Conservation (phyloP, 2,113 vertebrate species). For the Taurulus bubalis region DNA sequence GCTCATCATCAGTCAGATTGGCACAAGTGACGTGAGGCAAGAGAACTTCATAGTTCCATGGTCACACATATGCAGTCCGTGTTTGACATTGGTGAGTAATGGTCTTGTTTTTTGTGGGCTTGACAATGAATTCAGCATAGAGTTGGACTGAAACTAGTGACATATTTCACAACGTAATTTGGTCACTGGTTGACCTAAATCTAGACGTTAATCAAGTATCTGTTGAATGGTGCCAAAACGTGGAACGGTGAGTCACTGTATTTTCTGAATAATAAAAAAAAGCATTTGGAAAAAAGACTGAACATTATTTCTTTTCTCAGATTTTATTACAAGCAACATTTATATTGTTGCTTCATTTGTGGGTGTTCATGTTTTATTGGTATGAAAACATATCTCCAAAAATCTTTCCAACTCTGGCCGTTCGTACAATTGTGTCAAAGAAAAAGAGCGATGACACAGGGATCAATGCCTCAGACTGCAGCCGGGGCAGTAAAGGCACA, state of each 20-base stretch:
- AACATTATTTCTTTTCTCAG: constrained; percentile 2
- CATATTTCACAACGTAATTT: constrained; percentile 2
- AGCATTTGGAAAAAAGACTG: not conserved
- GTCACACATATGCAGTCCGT: constrained; percentile 5
- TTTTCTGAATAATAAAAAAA: constrained; percentile 8
- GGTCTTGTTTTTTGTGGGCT: not conserved
- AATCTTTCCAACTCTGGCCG: constrained; percentile 1
- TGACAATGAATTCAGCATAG: not conserved
- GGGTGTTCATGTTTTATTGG: not conserved
- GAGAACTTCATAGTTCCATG: not conserved
- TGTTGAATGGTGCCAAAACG: not conserved
- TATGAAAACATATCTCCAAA: constrained; percentile 8
- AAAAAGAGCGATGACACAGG: not conserved
- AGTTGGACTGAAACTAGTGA: constrained; percentile 7
- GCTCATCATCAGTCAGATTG: not conserved
- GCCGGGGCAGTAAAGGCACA: not conserved
- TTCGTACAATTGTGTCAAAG: constrained; percentile 8
- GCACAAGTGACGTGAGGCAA: not conserved
- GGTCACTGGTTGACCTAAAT: constrained; percentile 7
- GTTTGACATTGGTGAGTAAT: constrained; percentile 9
- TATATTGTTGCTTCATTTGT: not conserved
- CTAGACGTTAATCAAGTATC: not conserved
- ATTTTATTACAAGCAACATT: constrained; percentile 1
- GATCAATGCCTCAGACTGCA: constrained; percentile 7
- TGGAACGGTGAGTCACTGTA: constrained; percentile 2